phyloP scores from a whole-genome alignment of 2,797 vertebrate species.

The Sebastes trivittatus region DNA sequence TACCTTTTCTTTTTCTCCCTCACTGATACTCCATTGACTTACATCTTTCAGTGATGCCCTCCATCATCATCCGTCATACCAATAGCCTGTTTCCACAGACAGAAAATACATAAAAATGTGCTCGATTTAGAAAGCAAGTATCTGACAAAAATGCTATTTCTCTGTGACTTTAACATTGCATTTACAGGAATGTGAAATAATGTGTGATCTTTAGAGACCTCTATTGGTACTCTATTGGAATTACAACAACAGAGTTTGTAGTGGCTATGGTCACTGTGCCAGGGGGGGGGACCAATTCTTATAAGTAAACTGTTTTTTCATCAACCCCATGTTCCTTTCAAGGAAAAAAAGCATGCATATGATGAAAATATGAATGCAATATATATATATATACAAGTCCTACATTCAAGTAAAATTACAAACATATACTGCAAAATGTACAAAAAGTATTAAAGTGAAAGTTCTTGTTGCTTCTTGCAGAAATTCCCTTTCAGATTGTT shows the following conservation, averaged over 20 bases:
- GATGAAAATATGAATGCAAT: not conserved
- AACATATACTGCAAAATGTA: not conserved
- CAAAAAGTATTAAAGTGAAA: not conserved
- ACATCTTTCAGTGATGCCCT: not conserved
- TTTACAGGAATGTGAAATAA: not conserved
- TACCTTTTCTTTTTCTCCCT: not conserved
- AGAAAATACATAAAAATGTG: not conserved
- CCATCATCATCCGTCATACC: not conserved
- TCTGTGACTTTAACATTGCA: not conserved
- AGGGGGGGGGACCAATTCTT: not conserved
- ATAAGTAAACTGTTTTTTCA: not conserved
- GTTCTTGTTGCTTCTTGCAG: not conserved
- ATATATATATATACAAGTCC: not conserved
- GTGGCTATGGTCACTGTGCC: not conserved
- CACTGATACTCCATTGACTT: not conserved
- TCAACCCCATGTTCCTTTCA: not conserved
- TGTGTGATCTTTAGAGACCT: constrained; percentile 36
- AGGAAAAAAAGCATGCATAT: too few relatives aligned
- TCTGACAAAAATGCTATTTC: not conserved
- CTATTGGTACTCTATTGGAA: constrained; percentile 30
- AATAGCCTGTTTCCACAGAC: not conserved
- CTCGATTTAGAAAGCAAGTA: not conserved
- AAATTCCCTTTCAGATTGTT: not conserved
- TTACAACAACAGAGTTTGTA: constrained; percentile 14
- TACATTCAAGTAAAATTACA: not conserved